Evolutionary conservation across 2,113 vertebrate species (phyloP).

Genomic region (Todiramphus chloris): DNA sequence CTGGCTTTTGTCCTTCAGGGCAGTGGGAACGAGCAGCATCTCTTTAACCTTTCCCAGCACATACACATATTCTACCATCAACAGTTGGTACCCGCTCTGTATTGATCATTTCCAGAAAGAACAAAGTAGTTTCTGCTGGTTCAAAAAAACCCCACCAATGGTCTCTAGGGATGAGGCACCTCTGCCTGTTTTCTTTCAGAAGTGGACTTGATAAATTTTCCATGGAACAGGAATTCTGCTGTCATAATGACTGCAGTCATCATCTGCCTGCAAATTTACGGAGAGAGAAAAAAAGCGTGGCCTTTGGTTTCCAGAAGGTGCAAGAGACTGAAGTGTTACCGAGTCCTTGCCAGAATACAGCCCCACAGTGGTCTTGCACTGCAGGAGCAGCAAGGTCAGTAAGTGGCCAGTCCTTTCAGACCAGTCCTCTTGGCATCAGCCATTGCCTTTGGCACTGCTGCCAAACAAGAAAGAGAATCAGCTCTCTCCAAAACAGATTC

Average conservation of each 20-base stretch:
- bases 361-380: background rate
- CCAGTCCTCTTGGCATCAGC: rapidly evolving
- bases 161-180: background rate
- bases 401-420: background rate
- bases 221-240: background rate
- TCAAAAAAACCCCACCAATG: background rate
- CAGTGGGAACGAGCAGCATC: background rate
- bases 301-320: background rate
- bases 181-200: background rate
- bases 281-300: background rate
- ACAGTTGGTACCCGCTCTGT: background rate
- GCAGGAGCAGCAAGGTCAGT: background rate
- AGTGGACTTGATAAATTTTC: background rate
- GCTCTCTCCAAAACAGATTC: background rate
- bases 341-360: background rate
- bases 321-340: background rate
- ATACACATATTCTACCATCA: background rate
- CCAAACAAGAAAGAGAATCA: background rate
- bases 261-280: background rate
- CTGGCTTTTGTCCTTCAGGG: background rate
- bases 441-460: background rate
- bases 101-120: background rate
- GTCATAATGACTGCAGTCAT: background rate
- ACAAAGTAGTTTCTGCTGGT: background rate
- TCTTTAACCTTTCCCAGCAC: background rate